Base-by-base conservation (phyloP, 2,888 invertebrate species). In the Perizoma flavofasciatum region DNA sequence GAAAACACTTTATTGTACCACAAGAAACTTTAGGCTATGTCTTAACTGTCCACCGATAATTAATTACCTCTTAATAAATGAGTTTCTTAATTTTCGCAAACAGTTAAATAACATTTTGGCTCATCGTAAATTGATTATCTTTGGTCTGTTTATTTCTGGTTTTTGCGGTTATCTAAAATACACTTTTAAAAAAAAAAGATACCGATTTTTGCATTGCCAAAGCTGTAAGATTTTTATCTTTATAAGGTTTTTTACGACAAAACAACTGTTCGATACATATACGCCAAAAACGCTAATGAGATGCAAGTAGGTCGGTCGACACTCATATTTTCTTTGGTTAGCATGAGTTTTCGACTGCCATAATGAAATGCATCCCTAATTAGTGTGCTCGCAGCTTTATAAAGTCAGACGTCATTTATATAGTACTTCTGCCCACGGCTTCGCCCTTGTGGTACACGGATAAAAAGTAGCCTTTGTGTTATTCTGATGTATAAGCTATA, bases 41-140 rank as follows among this genome's bases (percentile, higher is more conserved):
- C 6, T 35, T 47, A 43, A 44, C 52, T 43, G 43, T 51, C 53
- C 55, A 49, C 61, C 34, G 22, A 55, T 59, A 61, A 63, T 66
- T 55, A 61, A 57, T 68, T 64, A 49, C n/a, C 44, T 53, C 39
- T 47, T 9, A 43, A 46, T 49, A 50, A 59, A 57, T 58, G 55
- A 40, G 53, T 58, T 63, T 57, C 49, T 52, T 60, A 55, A 62
- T 61, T 65, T 53, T 61, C n/a, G 53, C 58, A 5, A 62, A 64
- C 68, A 62, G 67, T 63, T 67, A 67, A 10, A 51, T 65, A 65
- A 67, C 67, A 60, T 54, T 65, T 62, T 45, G 49, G 50, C 41
- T 52, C 22, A 32, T 47, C 40, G n/a, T 33, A 33, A 33, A 60
- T 60, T 67, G 55, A 59, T 65, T 65, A 47, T 57, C 49, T 43